These are phyloP conservation scores for Magallana gigas DNA, from an alignment of 1,140 invertebrate genomes.

Conservation along the genomic window DNA sequence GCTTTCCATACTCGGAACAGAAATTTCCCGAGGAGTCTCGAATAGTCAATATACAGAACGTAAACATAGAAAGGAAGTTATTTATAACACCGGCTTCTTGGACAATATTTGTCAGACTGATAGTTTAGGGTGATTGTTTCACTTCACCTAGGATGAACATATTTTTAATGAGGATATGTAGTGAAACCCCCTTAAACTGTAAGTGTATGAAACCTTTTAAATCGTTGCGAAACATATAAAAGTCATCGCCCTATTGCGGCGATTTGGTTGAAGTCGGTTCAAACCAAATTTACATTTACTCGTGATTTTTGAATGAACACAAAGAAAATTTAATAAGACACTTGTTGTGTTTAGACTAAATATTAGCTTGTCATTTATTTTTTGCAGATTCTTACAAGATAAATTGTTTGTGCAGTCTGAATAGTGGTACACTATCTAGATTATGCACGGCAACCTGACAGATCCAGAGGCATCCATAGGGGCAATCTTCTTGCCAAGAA, in stretches of 20 bases:
- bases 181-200: neutral
- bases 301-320: conserved; percentile 4
- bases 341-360: neutral
- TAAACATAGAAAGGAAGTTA: neutral
- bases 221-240: neutral
- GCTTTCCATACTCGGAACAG: neutral
- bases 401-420: neutral
- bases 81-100: too few species aligned
- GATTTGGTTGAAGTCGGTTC: neutral
- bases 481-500: conserved; percentile 64
- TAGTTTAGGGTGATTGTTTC: too few species aligned
- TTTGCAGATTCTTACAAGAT: neutral
- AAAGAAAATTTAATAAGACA: neutral
- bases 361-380: neutral
- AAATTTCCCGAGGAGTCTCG: conserved; percentile 17
- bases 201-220: neutral
- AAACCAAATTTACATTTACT: neutral
- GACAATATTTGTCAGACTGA: too few species aligned
- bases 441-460: conserved; percentile 28
- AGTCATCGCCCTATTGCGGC: neutral
- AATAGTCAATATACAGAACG: neutral
- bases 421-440: neutral
- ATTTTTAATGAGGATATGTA: too few species aligned
- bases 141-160: too few species aligned
- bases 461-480: conserved; percentile 22